phyloP scores from a whole-genome alignment of 2,888 invertebrate species.

The Pteria penguin region DNA sequence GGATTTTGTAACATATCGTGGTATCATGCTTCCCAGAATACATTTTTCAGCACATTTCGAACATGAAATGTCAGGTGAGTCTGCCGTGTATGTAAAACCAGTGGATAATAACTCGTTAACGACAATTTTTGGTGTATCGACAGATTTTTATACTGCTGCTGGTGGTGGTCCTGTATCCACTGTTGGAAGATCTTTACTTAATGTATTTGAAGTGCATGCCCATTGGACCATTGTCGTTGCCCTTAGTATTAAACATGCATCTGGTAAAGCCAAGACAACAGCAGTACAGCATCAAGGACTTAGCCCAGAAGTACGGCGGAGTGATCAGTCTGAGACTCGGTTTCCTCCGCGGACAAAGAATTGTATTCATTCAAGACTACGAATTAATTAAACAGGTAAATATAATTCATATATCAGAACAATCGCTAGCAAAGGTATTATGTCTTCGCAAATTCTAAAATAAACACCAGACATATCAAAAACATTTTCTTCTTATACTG shows the following conservation, averaged over 20 bases:
- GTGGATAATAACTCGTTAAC: too few relatives aligned
- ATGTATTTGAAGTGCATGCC: conserved; percentile 45
- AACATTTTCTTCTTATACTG: too few relatives aligned
- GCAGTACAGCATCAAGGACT: conserved; percentile 37
- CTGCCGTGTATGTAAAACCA: too few relatives aligned
- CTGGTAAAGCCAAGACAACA: conserved; percentile 35
- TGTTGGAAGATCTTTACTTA: conserved; percentile 49
- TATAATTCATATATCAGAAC: too few relatives aligned
- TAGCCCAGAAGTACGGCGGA: conserved; percentile 51
- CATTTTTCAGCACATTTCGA: too few relatives aligned
- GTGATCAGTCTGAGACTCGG: conserved; percentile 55
- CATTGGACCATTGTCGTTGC: conserved; percentile 60
- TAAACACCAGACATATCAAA: too few relatives aligned
- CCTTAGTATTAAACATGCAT: conserved; percentile 52
- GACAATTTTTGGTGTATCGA: too few relatives aligned
- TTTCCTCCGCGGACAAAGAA: conserved; percentile 29
- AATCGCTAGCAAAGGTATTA: too few relatives aligned
- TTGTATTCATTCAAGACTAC: conserved; percentile 44
- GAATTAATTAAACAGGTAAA: conserved; percentile 43
- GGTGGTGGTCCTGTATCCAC: conserved; percentile 36
- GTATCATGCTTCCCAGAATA: too few relatives aligned
- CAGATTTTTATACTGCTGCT: background rate
- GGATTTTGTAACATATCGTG: too few relatives aligned
- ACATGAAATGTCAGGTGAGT: too few relatives aligned
- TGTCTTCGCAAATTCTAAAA: too few relatives aligned